Evolutionary conservation across 2,797 vertebrate genomes (phyloP), one percentile per base, ranked within the genome.

Genomic region (Chloroceryle inda): DNA sequence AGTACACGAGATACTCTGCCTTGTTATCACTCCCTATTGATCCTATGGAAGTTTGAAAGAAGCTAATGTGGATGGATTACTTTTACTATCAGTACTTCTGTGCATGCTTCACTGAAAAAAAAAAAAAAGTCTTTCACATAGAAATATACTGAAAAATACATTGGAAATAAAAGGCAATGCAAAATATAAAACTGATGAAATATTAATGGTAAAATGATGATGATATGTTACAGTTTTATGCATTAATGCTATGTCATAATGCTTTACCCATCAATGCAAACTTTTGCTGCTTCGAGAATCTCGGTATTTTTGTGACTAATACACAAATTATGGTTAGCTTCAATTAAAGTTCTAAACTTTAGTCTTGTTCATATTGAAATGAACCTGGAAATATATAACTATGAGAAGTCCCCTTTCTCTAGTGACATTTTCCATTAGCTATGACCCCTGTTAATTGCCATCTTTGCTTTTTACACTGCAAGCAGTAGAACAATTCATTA

Each of bases 191-290:
- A 29, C 35, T 87, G 82, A 96, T 81, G 9, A 94, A 97, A 88
- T 75, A 89, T 38, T 91, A 91, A 93, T 95, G 93, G 78, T 64
- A 63, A 90, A 89, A 96, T 97, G 94, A 88, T 90, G 49, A 96
- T 94, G 93, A 62, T 78, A 77, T 85, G 80, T 90, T 90, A 77
- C 5, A 3, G 71, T 75, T 47, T 82, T 90, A 63, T 3, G 79
- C 80, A 93, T 90, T 71, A 79, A 82, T 94, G 89, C 93, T 90
- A 72, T 20, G 78, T 78, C 95, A 96, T 93, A 95, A 92, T 95
- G 93, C 88, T 95, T 93, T 73, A 94, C 91, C 66, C 80, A 64
- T 47, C 67, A 82, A 80, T 9, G 33, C 15, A 89, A 92, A 40
- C 19, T 83, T n/a, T 85, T 1, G 6, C 45, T 91, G 26, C 72